Evolutionary conservation across 2,888 invertebrate genomes (phyloP).

Genomic region (Pocota personata): DNA sequence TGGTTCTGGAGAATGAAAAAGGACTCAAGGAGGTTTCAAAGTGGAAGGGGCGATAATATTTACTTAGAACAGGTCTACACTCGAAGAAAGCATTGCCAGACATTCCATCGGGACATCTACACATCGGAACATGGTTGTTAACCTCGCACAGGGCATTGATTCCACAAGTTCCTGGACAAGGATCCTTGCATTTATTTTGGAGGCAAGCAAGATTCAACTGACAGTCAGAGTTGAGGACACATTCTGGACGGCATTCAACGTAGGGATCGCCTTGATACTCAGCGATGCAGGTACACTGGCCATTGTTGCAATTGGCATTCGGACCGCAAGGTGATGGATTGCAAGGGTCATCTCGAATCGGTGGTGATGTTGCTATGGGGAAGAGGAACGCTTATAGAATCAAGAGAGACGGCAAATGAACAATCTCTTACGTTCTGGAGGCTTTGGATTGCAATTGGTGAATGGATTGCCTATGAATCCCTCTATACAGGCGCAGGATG

Average conservation of each 20-base stretch:
- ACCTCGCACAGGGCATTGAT: constrained; percentile 91
- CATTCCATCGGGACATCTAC: constrained; percentile 89
- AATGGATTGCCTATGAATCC: constrained; percentile 85
- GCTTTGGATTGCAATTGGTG: constrained; percentile 82
- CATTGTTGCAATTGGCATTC: constrained; percentile 88
- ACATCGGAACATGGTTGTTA: constrained; percentile 90
- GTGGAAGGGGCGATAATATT: background rate
- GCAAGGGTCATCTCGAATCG: constrained; percentile 84
- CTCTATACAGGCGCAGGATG: constrained; percentile 87
- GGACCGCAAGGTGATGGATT: constrained; percentile 90
- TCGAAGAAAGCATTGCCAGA: constrained; percentile 91
- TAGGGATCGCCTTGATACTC: constrained; percentile 91
- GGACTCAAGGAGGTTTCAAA: background rate
- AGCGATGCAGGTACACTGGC: constrained; percentile 87
- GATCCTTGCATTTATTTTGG: constrained; percentile 89
- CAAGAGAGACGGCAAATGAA: background rate
- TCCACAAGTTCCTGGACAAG: constrained; percentile 89
- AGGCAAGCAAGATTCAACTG: constrained; percentile 87
- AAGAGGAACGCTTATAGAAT: background rate
- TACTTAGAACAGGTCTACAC: constrained; percentile 83
- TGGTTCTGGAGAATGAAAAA: constrained; percentile 81
- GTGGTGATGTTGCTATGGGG: constrained; percentile 76
- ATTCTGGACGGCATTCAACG: constrained; percentile 90
- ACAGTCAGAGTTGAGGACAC: constrained; percentile 90
- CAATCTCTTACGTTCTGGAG: constrained; percentile 78